These are phyloP conservation scores for Paedocypris sp. DNA, from an alignment of 2,113 vertebrate species.

Conservation along the genomic window DNA sequence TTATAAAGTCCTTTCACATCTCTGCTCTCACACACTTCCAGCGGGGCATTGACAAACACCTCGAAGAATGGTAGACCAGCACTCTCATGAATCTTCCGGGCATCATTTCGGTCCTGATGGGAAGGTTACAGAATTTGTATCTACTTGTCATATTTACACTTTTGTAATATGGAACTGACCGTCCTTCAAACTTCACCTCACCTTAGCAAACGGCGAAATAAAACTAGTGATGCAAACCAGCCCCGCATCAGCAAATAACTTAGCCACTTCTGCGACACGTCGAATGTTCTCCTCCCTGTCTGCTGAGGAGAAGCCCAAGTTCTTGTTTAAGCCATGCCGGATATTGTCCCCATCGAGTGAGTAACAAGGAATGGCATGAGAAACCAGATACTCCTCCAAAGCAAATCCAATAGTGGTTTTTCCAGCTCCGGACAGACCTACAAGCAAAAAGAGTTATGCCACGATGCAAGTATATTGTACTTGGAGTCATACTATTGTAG, in stretches of 20 bases:
- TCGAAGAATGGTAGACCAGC: conserved; percentile 88
- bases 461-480: too few species aligned
- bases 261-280: conserved; percentile 87
- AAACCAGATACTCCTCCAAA: conserved; percentile 86
- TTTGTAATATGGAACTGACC: too few species aligned
- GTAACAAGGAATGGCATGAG: conserved; percentile 83
- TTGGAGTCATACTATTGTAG: too few species aligned
- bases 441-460: neutral
- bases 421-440: conserved; percentile 91
- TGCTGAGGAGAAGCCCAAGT: conserved; percentile 75
- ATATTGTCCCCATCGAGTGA: conserved; percentile 80
- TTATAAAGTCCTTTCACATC: conserved; percentile 99
- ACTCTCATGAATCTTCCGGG: conserved; percentile 70
- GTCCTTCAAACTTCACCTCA: conserved; percentile 40
- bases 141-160: too few species aligned
- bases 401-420: conserved; percentile 95
- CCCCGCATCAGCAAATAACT: conserved; percentile 85
- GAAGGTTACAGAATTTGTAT: neutral
- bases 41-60: conserved; percentile 82
- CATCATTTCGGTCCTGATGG: conserved; percentile 77
- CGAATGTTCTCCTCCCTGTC: conserved; percentile 95
- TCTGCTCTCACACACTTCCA: conserved; percentile 87
- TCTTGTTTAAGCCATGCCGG: conserved; percentile 80
- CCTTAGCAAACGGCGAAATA: conserved; percentile 89
- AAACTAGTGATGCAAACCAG: conserved; percentile 94